phyloP scores from a whole-genome alignment of 2,797 vertebrate genomes.

The Manis javanica region DNA sequence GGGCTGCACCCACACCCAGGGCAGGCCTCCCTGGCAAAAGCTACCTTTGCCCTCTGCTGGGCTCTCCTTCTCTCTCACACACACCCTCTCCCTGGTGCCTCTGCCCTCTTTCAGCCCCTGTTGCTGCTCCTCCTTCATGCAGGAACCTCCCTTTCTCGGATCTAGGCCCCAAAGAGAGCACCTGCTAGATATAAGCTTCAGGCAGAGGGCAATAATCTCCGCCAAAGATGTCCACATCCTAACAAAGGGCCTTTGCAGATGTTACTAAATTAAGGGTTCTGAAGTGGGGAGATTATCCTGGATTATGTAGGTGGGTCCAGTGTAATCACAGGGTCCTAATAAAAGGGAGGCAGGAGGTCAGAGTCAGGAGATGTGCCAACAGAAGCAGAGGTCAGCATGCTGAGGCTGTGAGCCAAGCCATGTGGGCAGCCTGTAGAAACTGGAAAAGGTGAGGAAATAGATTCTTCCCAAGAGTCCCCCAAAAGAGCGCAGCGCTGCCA shows the following conservation, averaged over 20 bases:
- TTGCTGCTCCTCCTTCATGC: neutral
- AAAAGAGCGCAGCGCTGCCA: neutral
- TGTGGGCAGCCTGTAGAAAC: neutral
- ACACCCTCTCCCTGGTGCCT: neutral
- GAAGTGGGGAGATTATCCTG: neutral
- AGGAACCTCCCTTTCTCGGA: neutral
- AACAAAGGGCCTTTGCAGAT: neutral
- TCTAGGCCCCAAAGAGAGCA: neutral
- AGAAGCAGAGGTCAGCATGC: neutral
- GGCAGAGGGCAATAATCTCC: neutral
- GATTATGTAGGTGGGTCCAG: too few species aligned
- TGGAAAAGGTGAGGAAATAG: neutral
- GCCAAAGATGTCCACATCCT: neutral
- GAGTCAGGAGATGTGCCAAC: neutral
- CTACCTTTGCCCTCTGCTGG: neutral
- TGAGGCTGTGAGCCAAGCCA: neutral
- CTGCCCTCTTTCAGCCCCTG: neutral
- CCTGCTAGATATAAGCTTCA: neutral
- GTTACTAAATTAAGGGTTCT: neutral
- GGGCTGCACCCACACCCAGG: neutral
- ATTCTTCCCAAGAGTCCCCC: fast-evolving
- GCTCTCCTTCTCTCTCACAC: neutral
- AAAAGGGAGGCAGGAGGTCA: neutral
- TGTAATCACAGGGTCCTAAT: neutral
- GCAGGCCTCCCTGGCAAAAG: neutral